phyloP scores from a whole-genome alignment of 2,797 vertebrate species.

The Momotus momota region DNA sequence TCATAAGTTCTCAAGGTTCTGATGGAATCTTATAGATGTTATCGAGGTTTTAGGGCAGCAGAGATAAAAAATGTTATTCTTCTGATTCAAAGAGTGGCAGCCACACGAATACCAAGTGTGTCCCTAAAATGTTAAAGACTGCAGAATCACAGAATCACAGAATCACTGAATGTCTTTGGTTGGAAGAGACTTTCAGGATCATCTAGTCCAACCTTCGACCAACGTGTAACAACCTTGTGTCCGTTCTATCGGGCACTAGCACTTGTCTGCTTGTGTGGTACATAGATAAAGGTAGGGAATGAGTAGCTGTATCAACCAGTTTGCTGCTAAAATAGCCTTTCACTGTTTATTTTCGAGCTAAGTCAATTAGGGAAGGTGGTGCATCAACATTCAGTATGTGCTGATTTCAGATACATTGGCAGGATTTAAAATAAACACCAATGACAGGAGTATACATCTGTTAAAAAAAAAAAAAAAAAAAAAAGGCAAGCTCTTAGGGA shows the following conservation, averaged over 20 bases:
- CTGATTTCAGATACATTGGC: constrained; percentile 51
- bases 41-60: neutral
- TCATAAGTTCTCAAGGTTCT: neutral
- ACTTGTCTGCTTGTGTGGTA: constrained; percentile 54
- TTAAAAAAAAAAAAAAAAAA: neutral
- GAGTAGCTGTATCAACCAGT: constrained; percentile 70
- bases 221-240: constrained; percentile 25
- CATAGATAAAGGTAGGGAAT: constrained; percentile 71
- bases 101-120: neutral
- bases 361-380: constrained; percentile 68
- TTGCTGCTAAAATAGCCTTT: constrained; percentile 86
- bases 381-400: constrained; percentile 19
- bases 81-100: neutral
- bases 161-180: too few relatives aligned
- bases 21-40: neutral
- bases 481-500: constrained; percentile 44
- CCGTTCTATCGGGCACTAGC: neutral
- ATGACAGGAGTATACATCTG: constrained; percentile 32
- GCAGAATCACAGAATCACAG: neutral
- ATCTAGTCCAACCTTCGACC: too few relatives aligned
- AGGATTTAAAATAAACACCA: constrained; percentile 47
- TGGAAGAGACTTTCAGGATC: too few relatives aligned
- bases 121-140: constrained; percentile 6
- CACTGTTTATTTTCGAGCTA: constrained; percentile 73
- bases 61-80: neutral